Percentiles rank a stretch among this genome's conserved stretches.
These are phyloP conservation scores for Chamaetylas fuelleborni DNA, from an alignment of 2,113 vertebrate species.

Conservation along the genomic window DNA sequence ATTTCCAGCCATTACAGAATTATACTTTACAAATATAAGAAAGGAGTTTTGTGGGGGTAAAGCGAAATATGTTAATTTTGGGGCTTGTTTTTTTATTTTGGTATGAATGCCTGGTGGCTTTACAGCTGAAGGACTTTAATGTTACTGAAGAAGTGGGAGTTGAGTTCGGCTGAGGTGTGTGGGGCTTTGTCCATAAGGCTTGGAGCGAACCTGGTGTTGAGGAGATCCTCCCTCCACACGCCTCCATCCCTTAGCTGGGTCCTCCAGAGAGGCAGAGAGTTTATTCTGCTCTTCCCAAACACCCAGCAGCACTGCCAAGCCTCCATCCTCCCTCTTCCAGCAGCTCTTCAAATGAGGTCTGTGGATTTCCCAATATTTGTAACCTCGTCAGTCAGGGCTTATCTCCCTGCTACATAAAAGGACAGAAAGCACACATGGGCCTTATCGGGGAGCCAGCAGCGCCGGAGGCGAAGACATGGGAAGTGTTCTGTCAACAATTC, in stretches of 20 bases:
- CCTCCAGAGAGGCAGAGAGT: neutral
- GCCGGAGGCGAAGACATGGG: neutral
- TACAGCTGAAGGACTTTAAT: neutral
- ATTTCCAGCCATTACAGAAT: neutral
- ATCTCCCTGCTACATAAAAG: conserved; percentile 54
- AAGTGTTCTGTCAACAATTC: conserved; percentile 31
- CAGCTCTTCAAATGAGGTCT: neutral
- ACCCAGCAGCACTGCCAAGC: neutral
- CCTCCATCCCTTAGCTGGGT: rapidly evolving
- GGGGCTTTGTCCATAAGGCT: neutral
- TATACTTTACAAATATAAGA: neutral
- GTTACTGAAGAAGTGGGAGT: neutral
- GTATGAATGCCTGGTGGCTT: neutral
- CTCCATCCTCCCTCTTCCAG: neutral
- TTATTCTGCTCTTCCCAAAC: neutral
- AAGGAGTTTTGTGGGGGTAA: rapidly evolving
- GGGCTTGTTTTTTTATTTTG: neutral
- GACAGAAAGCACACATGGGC: conserved; percentile 5
- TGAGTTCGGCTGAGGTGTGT: neutral
- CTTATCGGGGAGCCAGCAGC: conserved; percentile 24
- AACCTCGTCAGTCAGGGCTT: conserved; percentile 47
- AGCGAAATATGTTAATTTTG: neutral
- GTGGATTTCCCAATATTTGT: conserved; percentile 62
- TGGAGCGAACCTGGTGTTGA: neutral
- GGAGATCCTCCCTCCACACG: neutral